Evolutionary conservation across 2,888 invertebrate species (phyloP).

Genomic region (Agrypnus murinus): DNA sequence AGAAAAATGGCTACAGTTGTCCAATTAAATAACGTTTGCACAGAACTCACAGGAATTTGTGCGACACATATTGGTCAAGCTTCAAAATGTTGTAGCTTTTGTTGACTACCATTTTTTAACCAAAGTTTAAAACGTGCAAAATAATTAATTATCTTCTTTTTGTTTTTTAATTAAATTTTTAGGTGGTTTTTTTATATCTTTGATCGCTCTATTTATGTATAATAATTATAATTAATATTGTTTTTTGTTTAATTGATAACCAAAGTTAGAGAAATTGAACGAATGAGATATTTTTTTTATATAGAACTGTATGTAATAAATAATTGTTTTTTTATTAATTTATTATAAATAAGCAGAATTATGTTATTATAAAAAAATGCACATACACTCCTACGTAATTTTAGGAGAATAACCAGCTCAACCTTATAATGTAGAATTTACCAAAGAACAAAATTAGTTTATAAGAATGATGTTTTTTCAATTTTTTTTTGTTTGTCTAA

Average conservation of each 20-base stretch:
- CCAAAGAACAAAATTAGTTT: conserved; percentile 18
- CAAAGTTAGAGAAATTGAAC: conserved; percentile 18
- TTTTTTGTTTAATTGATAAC: background rate
- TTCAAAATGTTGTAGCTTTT: conserved; percentile 76
- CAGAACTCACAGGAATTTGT: conserved; percentile 72
- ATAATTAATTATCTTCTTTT: conserved; percentile 35
- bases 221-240: too few species aligned
- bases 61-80: conserved; percentile 74
- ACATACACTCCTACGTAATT: background rate
- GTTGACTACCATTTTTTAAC: conserved; percentile 68
- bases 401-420: conserved; percentile 22
- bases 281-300: conserved; percentile 14
- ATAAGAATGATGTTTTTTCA: background rate
- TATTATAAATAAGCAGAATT: too few species aligned
- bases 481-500: background rate
- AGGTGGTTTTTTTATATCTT: conserved; percentile 2
- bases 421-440: conserved; percentile 2
- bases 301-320: too few species aligned
- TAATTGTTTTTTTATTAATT: too few species aligned
- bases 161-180: conserved; percentile 15
- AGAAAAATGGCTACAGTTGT: conserved; percentile 62
- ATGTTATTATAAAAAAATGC: too few species aligned
- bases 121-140: conserved; percentile 40
- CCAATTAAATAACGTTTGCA: conserved; percentile 70
- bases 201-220: conserved; percentile 1